Evolutionary conservation across 1,140 invertebrate genomes (phyloP).

Genomic region (Eumeta japonica): DNA sequence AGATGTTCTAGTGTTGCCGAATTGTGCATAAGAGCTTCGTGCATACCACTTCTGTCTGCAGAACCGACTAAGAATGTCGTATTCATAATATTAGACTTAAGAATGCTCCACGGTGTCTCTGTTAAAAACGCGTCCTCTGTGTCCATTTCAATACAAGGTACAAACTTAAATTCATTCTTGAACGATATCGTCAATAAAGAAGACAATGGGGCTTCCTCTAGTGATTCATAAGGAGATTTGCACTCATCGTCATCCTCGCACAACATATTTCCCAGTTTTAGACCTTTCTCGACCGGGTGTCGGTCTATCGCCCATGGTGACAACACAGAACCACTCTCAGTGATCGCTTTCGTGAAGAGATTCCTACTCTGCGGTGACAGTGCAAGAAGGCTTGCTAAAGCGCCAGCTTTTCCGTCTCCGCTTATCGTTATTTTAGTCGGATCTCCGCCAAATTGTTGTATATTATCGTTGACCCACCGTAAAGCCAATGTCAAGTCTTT

Average conservation of each 20-base stretch:
- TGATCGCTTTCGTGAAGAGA: conserved; percentile 29
- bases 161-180: conserved; percentile 15
- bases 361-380: conserved; percentile 22
- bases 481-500: conserved; percentile 68
- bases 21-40: conserved; percentile 18
- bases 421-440: conserved; percentile 40
- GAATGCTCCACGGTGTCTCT: conserved; percentile 22
- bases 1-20: conserved; percentile 17
- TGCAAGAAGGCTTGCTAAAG: conserved; percentile 28
- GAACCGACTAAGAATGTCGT: conserved; percentile 29
- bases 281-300: conserved; percentile 14
- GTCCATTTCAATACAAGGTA: conserved; percentile 26
- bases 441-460: conserved; percentile 70
- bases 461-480: conserved; percentile 67
- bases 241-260: too few relatives aligned
- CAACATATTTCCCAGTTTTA: background rate
- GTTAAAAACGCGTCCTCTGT: conserved; percentile 18
- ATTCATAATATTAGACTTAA: conserved; percentile 15
- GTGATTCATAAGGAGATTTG: too few relatives aligned
- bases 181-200: background rate
- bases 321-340: conserved; percentile 33
- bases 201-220: background rate
- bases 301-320: conserved; percentile 37
- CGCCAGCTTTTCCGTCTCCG: conserved; percentile 25
- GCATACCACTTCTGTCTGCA: conserved; percentile 25